Evolutionary conservation across 1,140 invertebrate species (phyloP).

Genomic region (Drosophila nikananu): DNA sequence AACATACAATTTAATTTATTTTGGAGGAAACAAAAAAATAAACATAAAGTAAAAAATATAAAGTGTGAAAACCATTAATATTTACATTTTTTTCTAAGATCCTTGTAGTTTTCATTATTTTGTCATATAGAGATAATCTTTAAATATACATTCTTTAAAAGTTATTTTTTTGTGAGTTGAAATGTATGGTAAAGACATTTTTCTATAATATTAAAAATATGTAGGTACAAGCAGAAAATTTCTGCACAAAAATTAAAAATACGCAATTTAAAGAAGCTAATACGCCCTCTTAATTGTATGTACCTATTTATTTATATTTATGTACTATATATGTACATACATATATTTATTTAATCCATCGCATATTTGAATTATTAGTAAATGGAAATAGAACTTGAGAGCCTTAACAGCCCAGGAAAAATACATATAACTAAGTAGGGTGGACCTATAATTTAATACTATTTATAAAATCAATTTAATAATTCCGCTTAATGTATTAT

Average conservation of each 20-base stretch:
- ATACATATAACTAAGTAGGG: neutral
- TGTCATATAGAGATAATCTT: neutral
- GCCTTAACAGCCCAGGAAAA: neutral
- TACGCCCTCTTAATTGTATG: slow-evolving; percentile 1
- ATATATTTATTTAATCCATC: slow-evolving; percentile 9
- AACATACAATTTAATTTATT: neutral
- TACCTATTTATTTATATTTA: neutral
- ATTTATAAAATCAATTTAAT: neutral
- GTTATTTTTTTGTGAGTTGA: neutral
- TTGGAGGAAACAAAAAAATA: neutral
- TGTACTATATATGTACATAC: neutral
- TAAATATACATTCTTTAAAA: neutral
- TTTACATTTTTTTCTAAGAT: no score
- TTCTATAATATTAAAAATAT: neutral
- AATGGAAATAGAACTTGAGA: slow-evolving; percentile 12
- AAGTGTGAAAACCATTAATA: neutral
- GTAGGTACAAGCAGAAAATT: no score
- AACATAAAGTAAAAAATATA: neutral
- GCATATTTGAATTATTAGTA: slow-evolving; percentile 5
- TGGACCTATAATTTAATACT: neutral
- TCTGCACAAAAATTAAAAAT: neutral
- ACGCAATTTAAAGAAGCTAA: neutral
- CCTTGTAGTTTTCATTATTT: no score
- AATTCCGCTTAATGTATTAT: neutral
- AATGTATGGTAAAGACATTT: no score